Percentiles rank a stretch among this genome's conserved stretches.
These are phyloP conservation scores for Pteromalus puparum DNA, from an alignment of 1,140 invertebrate species.

Conservation along the genomic window DNA sequence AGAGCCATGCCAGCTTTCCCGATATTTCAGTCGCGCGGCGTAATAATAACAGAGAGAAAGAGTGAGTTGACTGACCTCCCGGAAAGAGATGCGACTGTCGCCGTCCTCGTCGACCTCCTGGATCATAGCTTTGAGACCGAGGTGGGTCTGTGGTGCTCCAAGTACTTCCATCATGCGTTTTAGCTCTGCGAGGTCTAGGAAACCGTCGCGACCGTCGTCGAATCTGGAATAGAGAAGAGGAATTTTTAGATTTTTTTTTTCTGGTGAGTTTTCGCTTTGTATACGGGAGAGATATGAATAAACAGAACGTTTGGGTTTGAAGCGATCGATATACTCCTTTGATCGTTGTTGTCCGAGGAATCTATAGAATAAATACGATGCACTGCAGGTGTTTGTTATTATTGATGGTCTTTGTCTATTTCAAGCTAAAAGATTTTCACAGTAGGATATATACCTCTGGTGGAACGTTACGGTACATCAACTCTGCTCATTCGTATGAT, in stretches of 20 bases:
- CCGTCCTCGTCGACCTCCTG: conserved; percentile 94
- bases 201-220: conserved; percentile 91
- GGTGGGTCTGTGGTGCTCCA: conserved; percentile 95
- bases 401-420: too few species aligned
- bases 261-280: too few species aligned
- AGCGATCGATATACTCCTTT: too few species aligned
- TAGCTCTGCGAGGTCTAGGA: conserved; percentile 89
- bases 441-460: too few species aligned
- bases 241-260: background rate
- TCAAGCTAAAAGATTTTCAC: too few species aligned
- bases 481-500: too few species aligned
- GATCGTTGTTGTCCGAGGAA: too few species aligned
- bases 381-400: too few species aligned
- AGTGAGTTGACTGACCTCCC: conserved; percentile 80
- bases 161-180: conserved; percentile 98
- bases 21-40: background rate
- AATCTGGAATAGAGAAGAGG: conserved; percentile 81
- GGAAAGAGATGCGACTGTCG: conserved; percentile 92
- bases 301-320: too few species aligned
- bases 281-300: too few species aligned
- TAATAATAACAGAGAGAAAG: background rate
- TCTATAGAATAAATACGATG: too few species aligned
- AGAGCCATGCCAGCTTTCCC: background rate
- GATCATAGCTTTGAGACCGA: conserved; percentile 96
- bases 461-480: too few species aligned